These are phyloP conservation scores for Dryobotodes eremita DNA, from an alignment of 2,888 invertebrate species.

Conservation along the genomic window DNA sequence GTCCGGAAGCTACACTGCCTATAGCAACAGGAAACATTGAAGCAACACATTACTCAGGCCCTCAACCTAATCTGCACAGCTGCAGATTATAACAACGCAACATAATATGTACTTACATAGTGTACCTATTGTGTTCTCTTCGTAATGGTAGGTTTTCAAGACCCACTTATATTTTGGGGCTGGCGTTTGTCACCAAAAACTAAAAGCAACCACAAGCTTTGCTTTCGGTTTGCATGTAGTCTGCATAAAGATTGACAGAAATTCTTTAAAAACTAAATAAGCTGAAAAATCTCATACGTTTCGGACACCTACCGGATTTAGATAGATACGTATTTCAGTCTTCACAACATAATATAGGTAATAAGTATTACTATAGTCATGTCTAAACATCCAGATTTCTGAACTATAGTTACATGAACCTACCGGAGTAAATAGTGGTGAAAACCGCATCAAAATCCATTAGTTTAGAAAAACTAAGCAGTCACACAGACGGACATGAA, in stretches of 20 bases:
- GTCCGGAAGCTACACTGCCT: slow-evolving; percentile 38
- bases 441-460: neutral
- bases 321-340: neutral
- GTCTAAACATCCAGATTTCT: neutral
- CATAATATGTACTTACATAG: neutral
- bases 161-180: neutral
- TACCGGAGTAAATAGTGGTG: neutral
- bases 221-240: neutral
- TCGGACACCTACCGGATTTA: neutral
- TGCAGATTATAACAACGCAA: slow-evolving; percentile 17
- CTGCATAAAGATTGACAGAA: neutral
- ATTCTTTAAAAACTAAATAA: neutral
- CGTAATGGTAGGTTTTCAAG: neutral
- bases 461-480: neutral
- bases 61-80: slow-evolving; percentile 40
- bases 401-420: neutral
- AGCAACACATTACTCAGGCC: slow-evolving; percentile 29
- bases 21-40: slow-evolving; percentile 9
- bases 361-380: neutral
- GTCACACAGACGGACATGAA: neutral
- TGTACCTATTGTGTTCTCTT: neutral
- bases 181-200: neutral
- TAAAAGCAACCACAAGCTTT: neutral
- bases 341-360: neutral
- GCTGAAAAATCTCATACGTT: neutral